Conservation (phyloP, 2,888 invertebrate species). For the Pyrocoelia pectoralis region DNA sequence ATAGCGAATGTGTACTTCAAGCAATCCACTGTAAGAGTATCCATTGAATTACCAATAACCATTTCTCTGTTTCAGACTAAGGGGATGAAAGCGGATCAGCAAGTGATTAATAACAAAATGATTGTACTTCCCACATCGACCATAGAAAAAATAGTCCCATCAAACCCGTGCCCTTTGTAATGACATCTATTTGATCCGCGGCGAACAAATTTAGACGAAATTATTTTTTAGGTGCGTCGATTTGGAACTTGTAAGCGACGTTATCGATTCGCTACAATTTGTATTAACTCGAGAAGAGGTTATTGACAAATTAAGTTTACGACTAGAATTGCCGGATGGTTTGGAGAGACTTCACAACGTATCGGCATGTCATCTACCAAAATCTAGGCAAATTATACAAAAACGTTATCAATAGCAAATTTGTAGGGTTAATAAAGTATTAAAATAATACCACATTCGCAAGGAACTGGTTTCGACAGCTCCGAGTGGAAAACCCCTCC, state of each 20-base stretch:
- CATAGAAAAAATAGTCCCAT: conserved; percentile 56
- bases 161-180: conserved; percentile 64
- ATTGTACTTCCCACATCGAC: conserved; percentile 52
- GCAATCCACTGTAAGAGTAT: conserved; percentile 47
- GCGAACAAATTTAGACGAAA: too few species aligned
- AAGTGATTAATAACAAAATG: conserved; percentile 51
- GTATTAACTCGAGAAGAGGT: conserved; percentile 56
- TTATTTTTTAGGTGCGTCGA: conserved; percentile 59
- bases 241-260: conserved; percentile 62
- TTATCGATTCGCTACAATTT: conserved; percentile 59
- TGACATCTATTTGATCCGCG: too few species aligned
- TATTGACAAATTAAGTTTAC: conserved; percentile 49
- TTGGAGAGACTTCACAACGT: conserved; percentile 61
- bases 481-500: too few species aligned
- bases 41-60: too few species aligned
- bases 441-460: too few species aligned
- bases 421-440: too few species aligned
- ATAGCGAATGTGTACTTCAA: conserved; percentile 64
- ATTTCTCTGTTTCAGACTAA: conserved; percentile 38
- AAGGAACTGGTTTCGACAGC: too few species aligned
- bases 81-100: conserved; percentile 46
- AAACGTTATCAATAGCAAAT: too few species aligned
- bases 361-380: conserved; percentile 63
- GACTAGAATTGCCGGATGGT: conserved; percentile 54
- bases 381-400: conserved; percentile 64